phyloP scores from a whole-genome alignment of 23 tunicate genomes.

The Aplidium turbinatum region DNA sequence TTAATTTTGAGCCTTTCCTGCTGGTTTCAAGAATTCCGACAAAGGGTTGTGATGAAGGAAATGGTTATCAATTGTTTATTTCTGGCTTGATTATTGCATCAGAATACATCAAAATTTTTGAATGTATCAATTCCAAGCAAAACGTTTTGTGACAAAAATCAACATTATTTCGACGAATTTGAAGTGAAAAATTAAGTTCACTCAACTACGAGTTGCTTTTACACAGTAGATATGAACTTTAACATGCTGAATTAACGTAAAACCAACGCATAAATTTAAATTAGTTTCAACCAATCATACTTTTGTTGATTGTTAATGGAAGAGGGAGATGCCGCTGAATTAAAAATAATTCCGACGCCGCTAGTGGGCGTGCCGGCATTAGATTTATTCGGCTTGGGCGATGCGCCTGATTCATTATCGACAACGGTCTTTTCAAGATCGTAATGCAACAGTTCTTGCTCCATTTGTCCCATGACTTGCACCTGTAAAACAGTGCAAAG shows the following conservation, averaged over 20 bases:
- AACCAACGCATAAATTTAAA: too few species aligned
- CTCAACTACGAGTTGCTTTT: too few species aligned
- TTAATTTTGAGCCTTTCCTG: too few species aligned
- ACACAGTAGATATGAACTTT: too few species aligned
- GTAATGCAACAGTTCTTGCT: constrained; percentile 33
- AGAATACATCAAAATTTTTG: too few species aligned
- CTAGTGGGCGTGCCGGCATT: constrained; percentile 8
- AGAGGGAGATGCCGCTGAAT: not conserved
- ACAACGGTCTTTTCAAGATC: not conserved
- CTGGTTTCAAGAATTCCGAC: too few species aligned
- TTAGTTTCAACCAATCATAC: not conserved
- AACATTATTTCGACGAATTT: too few species aligned
- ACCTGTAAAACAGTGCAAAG: constrained; percentile 29
- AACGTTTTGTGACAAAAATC: not conserved
- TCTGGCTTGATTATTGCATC: too few species aligned
- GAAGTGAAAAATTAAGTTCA: too few species aligned
- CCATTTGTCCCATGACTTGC: constrained; percentile 58
- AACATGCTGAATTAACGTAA: too few species aligned
- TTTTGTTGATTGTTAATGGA: constrained; percentile 20
- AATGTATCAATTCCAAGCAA: not conserved
- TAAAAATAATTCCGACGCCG: constrained; percentile 27
- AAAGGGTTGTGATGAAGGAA: too few species aligned
- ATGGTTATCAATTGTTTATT: too few species aligned
- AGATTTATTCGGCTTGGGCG: constrained; percentile 4
- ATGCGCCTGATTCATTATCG: not conserved